These are phyloP conservation scores for Ciconia nigra DNA, from an alignment of 2,797 vertebrate genomes.

Conservation along the genomic window DNA sequence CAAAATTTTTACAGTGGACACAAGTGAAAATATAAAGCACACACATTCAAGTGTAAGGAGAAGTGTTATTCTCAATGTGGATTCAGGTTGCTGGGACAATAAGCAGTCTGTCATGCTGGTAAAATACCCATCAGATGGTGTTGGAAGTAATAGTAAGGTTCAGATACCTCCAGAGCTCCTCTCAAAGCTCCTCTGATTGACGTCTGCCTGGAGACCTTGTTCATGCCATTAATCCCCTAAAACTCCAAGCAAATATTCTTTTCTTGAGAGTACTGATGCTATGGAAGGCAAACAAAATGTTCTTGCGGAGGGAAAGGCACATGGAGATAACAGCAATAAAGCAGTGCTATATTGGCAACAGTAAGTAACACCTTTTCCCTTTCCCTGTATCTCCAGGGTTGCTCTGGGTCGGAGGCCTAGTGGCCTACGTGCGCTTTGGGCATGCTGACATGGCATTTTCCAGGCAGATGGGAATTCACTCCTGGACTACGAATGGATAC, in stretches of 20 bases:
- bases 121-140: not conserved
- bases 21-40: not conserved
- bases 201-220: not conserved
- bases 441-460: not conserved
- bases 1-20: not conserved
- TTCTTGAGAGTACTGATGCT: not conserved
- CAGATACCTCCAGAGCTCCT: not conserved
- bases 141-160: not conserved
- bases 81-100: not conserved
- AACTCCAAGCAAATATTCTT: not conserved
- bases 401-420: not conserved
- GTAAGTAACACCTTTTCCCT: not conserved
- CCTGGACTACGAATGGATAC: not conserved
- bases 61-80: not conserved
- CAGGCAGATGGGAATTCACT: not conserved
- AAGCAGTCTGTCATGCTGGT: not conserved
- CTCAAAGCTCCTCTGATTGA: not conserved
- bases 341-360: not conserved
- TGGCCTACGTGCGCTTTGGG: accelerated
- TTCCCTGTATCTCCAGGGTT: not conserved
- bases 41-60: not conserved
- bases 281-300: not conserved
- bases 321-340: not conserved
- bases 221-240: not conserved
- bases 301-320: not conserved